Base-by-base conservation (phyloP, 2,888 invertebrate species). In the Phengaris alcon region DNA sequence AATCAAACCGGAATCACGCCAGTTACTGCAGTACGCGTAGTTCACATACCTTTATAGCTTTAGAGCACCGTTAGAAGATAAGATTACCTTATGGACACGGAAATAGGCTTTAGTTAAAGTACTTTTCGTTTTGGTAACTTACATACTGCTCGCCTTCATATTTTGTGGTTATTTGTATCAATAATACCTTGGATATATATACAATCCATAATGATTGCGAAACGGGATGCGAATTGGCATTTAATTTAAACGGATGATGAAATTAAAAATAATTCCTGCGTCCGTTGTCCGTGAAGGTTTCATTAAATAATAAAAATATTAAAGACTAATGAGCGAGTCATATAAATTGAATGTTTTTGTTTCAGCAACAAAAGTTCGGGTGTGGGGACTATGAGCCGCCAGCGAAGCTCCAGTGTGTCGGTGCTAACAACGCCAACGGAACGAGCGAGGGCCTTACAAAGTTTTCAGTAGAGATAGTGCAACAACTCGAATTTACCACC, bases 381-480 rank as follows among this genome's bases (percentile, higher is more conserved):
- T 91, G 95, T 94, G 89, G 96, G 70, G 95, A 95, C 79, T 95
- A 95, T 85, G 97, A 97, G 87, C 97, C 97, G 74, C 96, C 97
- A 77, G 96, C 97, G 77, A 97, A 97, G 89, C 90, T 93, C 77
- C 92, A 96, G 94, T 87, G 95, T 94, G 86, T 87, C 54, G 87
- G 85, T 75, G 86, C 86, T 76, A 89, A 89, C 76, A 89, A 88
- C 74, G 90, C 85, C 64, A 90, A 90, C 69, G 93, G 91, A 69
- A 88, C 89, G 75, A 93, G 93, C 80, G 95, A 95, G 82, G 94
- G 92, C 44, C 91, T 93, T 80, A 94, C 93, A 77, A 97, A 97
- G 88, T 97, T 98, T 91, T 97, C 97, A 6, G 97, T 98, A 78
- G 97, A 98, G 91, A 98, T 98, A 82, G 98, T 98, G 44, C 98